Percentiles rank a stretch among this genome's conserved stretches.
Conservation (phyloP, 2,113 vertebrate genomes). For the Xenotilapia flavipinnis region DNA sequence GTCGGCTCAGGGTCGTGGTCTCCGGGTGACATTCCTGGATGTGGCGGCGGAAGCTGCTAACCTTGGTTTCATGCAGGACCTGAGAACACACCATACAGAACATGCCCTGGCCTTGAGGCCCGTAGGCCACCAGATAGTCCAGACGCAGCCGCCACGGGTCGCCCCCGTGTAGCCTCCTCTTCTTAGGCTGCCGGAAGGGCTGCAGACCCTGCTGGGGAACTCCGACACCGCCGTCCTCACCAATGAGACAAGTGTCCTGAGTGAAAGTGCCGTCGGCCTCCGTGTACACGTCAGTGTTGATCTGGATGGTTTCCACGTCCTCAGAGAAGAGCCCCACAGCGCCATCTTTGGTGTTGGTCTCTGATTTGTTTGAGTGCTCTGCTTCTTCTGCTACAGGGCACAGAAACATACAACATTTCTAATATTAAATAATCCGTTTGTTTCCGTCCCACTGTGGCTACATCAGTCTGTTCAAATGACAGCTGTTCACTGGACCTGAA, state of each 20-base stretch:
- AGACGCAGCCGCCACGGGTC: conserved; percentile 79
- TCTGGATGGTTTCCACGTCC: conserved; percentile 29
- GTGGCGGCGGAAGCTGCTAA: conserved; percentile 82
- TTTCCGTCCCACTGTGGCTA: accelerated
- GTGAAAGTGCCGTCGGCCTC: conserved; percentile 40
- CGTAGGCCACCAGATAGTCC: conserved; percentile 84
- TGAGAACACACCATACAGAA: conserved; percentile 87
- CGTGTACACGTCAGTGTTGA: conserved; percentile 8
- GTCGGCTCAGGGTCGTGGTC: conserved; percentile 70
- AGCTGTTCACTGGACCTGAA: accelerated
- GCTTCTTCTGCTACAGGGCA: conserved; percentile 33
- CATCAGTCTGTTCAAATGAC: background rate
- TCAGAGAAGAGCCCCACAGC: conserved; percentile 34
- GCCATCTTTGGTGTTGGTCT: conserved; percentile 62
- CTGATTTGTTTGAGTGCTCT: conserved; percentile 53
- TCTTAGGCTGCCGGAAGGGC: conserved; percentile 37
- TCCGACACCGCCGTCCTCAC: conserved; percentile 33
- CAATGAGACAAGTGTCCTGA: conserved; percentile 49
- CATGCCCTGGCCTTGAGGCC: conserved; percentile 74
- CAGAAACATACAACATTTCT: background rate
- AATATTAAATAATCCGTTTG: background rate
- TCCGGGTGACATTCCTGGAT: conserved; percentile 84
- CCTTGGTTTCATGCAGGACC: conserved; percentile 76
- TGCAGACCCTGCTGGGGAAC: background rate
- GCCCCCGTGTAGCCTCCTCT: conserved; percentile 58